Evolutionary conservation across 1,140 invertebrate genomes (phyloP).

Genomic region (Liolophura sinensis): DNA sequence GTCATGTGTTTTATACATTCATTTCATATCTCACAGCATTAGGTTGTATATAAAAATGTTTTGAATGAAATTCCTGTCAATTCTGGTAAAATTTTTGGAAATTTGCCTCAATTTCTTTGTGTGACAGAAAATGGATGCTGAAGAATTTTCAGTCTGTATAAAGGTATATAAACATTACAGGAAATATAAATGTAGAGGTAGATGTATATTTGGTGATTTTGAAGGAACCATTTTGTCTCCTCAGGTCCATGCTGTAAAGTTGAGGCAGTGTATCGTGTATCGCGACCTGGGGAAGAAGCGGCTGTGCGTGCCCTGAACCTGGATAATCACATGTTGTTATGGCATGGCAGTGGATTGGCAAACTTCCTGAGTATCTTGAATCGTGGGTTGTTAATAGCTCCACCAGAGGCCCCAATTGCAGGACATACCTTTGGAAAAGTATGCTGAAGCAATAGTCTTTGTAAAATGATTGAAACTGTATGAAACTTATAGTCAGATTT

Average conservation of each 20-base stretch:
- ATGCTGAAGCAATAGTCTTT: background rate
- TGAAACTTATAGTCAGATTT: background rate
- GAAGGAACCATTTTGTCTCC: background rate
- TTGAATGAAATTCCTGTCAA: too few relatives aligned
- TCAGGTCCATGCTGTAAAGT: constrained; percentile 37
- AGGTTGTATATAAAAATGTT: too few relatives aligned
- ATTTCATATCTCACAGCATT: too few relatives aligned
- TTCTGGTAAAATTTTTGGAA: too few relatives aligned
- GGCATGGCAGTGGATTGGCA: constrained; percentile 58
- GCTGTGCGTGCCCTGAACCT: constrained; percentile 24
- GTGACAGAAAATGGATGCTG: too few relatives aligned
- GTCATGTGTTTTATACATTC: too few relatives aligned
- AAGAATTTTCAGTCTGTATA: background rate
- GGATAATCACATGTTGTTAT: constrained; percentile 55
- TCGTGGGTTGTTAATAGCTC: constrained; percentile 53
- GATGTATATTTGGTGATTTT: too few relatives aligned
- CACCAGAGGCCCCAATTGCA: constrained; percentile 49
- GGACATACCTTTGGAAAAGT: constrained; percentile 58
- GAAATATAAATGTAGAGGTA: too few relatives aligned
- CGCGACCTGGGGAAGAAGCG: constrained; percentile 43
- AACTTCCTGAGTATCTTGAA: constrained; percentile 59
- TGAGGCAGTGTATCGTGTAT: constrained; percentile 53
- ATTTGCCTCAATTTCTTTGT: too few relatives aligned
- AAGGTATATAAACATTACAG: constrained; percentile 1
- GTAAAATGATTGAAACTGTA: background rate